Evolutionary conservation across 2,113 vertebrate genomes (phyloP).

Genomic region (Cyanocitta stelleri): DNA sequence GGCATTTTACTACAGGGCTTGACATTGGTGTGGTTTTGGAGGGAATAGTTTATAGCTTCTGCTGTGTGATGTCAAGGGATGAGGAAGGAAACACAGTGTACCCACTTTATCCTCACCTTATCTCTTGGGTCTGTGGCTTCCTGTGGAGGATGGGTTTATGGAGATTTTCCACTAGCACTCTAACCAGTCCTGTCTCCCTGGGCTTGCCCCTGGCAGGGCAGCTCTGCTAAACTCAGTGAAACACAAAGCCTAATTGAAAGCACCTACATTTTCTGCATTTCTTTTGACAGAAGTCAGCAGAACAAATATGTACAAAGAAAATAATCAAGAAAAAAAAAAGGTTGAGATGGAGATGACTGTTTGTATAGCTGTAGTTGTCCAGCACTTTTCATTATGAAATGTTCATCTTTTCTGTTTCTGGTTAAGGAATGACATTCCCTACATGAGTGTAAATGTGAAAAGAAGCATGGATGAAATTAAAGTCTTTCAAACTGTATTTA

Average conservation of each 20-base stretch:
- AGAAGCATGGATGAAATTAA: not conserved
- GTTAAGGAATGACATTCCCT: not conserved
- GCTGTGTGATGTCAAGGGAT: not conserved
- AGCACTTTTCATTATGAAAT: not conserved
- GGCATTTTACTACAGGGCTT: not conserved
- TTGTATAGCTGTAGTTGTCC: not conserved
- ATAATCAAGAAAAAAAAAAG: not conserved
- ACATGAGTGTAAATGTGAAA: conserved; percentile 2
- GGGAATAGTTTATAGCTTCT: not conserved
- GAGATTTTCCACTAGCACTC: not conserved
- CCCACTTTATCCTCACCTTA: not conserved
- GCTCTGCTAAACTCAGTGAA: not conserved
- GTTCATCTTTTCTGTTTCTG: conserved; percentile 18
- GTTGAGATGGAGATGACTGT: not conserved
- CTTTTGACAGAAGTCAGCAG: not conserved
- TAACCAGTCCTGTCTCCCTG: not conserved
- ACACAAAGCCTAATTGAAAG: not conserved
- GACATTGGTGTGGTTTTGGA: not conserved
- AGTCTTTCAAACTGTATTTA: conserved; percentile 4
- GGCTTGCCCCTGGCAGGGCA: not conserved
- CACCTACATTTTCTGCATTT: not conserved
- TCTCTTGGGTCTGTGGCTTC: not conserved
- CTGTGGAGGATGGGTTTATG: not conserved
- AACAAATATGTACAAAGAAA: not conserved
- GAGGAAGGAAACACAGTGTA: not conserved